These are phyloP conservation scores for Nowickia ferox DNA, from an alignment of 2,888 invertebrate species.

Conservation along the genomic window DNA sequence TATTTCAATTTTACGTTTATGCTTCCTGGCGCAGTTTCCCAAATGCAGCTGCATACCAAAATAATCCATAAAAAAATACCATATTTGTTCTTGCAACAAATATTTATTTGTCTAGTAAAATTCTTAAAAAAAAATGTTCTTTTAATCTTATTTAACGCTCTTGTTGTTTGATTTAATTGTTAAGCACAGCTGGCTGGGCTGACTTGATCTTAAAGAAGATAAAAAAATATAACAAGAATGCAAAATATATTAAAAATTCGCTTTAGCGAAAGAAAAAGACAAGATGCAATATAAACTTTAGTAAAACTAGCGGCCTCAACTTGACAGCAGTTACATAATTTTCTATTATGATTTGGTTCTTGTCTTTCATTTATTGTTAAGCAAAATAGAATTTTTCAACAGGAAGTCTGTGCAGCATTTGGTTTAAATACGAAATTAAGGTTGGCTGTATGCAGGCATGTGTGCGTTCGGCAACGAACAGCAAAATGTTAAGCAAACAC, in stretches of 20 bases:
- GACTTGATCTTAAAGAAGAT: not conserved
- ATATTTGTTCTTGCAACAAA: constrained; percentile 2
- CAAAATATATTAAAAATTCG: constrained; percentile 21
- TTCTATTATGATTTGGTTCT: constrained; percentile 60
- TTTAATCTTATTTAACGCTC: constrained; percentile 49
- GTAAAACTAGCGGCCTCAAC: constrained; percentile 39
- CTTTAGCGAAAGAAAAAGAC: constrained; percentile 4
- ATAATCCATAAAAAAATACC: not conserved
- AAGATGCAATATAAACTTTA: constrained; percentile 38
- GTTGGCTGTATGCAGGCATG: not conserved
- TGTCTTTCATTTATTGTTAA: not conserved
- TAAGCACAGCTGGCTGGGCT: constrained; percentile 65
- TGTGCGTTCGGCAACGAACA: not conserved
- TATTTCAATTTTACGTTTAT: constrained; percentile 33
- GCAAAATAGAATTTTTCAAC: constrained; percentile 23
- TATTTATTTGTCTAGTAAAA: constrained; percentile 33
- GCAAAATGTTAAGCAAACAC: constrained; percentile 43
- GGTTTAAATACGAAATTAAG: constrained; percentile 32
- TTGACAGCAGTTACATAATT: constrained; percentile 68
- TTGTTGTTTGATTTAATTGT: constrained; percentile 67
- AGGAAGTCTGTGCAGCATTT: constrained; percentile 59
- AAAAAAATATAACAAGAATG: constrained; percentile 1
- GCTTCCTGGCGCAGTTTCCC: constrained; percentile 20
- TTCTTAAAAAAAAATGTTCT: constrained; percentile 60
- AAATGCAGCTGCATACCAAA: constrained; percentile 59